Conservation (phyloP, 2,888 invertebrate genomes). For the Torymus tubicola region DNA sequence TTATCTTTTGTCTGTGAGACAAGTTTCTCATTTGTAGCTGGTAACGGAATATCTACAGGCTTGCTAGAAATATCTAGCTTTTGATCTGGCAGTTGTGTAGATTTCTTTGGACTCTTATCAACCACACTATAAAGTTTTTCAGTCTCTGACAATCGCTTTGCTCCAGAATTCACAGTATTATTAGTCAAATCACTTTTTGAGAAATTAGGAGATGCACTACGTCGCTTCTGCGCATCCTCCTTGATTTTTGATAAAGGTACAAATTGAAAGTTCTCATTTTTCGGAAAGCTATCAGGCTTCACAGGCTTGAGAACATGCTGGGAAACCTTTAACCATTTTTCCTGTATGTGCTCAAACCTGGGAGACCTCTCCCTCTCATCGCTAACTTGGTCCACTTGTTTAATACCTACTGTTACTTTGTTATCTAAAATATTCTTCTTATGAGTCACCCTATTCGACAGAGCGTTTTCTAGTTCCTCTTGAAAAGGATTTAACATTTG, state of each 20-base stretch:
- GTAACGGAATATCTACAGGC: constrained; percentile 1
- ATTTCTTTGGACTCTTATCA: constrained; percentile 45
- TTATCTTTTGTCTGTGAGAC: too few species aligned
- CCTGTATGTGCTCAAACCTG: constrained; percentile 54
- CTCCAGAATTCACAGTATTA: neutral
- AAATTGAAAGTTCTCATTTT: constrained; percentile 39
- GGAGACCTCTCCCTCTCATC: constrained; percentile 35
- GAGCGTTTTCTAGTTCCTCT: constrained; percentile 64
- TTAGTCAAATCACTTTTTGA: constrained; percentile 2
- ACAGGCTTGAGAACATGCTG: constrained; percentile 27
- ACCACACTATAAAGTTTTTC: constrained; percentile 43
- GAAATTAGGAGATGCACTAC: constrained; percentile 33
- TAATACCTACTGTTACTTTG: constrained; percentile 43
- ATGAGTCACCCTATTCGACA: constrained; percentile 55
- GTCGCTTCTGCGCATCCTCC: constrained; percentile 45
- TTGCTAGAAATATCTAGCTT: constrained; percentile 19
- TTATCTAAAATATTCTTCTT: constrained; percentile 42
- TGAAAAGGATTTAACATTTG: constrained; percentile 66
- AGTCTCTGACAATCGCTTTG: constrained; percentile 20
- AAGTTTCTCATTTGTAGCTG: constrained; percentile 12
- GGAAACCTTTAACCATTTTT: constrained; percentile 52
- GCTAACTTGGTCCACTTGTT: constrained; percentile 44
- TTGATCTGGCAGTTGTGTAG: constrained; percentile 28
- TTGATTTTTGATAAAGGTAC: constrained; percentile 55
- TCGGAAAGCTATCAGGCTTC: neutral